These are phyloP conservation scores for Meandrina meandrites DNA, from an alignment of 92 coral and sea anemone genomes.

Conservation along the genomic window DNA sequence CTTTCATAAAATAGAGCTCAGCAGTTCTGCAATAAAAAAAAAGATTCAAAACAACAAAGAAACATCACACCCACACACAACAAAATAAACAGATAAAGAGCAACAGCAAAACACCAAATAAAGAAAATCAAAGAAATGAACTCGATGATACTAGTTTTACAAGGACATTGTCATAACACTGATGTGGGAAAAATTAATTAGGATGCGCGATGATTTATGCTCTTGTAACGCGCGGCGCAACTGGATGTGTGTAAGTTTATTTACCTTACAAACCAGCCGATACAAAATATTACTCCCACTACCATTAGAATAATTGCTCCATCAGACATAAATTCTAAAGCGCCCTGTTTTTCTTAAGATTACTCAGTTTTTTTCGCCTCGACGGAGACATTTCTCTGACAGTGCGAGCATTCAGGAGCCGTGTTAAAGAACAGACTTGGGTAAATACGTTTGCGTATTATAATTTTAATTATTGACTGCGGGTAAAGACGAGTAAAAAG, in stretches of 20 bases:
- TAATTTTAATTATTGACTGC: not conserved
- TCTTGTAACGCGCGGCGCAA: not conserved
- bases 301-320: not conserved
- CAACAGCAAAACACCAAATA: not conserved
- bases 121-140: not conserved
- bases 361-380: not conserved
- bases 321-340: not conserved
- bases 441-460: not conserved
- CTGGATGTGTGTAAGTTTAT: not conserved
- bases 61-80: not conserved
- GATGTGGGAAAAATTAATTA: not conserved
- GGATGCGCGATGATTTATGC: not conserved
- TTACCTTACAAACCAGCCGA: not conserved
- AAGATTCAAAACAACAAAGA: not conserved
- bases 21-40: not conserved
- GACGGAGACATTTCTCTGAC: not conserved
- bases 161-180: not conserved
- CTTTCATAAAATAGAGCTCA: not conserved
- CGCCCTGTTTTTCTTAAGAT: not conserved
- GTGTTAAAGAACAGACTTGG: not conserved
- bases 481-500: too few relatives aligned
- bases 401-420: not conserved
- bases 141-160: not conserved
- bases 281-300: not conserved
- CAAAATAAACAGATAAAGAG: not conserved